These are phyloP conservation scores for Rhinella marina DNA, from an alignment of 2,797 vertebrate genomes.

Conservation along the genomic window DNA sequence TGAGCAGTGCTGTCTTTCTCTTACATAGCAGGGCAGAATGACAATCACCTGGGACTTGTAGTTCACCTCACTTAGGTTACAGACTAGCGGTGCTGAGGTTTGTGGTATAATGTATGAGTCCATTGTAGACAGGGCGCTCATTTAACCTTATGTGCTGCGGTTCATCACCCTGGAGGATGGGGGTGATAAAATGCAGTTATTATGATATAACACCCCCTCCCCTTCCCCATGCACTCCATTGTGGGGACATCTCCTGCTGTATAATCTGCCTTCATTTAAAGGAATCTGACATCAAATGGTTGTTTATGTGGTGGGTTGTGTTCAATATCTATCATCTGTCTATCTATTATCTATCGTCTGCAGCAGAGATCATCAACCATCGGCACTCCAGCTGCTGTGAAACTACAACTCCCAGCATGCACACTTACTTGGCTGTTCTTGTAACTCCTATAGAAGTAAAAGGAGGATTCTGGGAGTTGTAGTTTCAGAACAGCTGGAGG, in stretches of 20 bases:
- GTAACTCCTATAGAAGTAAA: no score
- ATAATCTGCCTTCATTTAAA: neutral
- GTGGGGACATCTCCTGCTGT: neutral
- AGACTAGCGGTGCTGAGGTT: neutral
- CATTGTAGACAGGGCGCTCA: neutral
- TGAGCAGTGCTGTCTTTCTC: no score
- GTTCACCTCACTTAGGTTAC: neutral
- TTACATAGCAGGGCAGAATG: neutral
- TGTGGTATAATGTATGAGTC: neutral
- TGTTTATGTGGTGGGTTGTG: neutral
- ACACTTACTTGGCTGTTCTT: no score
- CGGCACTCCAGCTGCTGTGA: no score
- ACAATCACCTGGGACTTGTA: neutral
- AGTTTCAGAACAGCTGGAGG: no score
- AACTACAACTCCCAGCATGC: no score
- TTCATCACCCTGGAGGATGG: neutral
- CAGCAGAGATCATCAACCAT: no score
- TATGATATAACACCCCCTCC: neutral
- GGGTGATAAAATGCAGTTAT: neutral
- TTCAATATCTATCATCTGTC: neutral
- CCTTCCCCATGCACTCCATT: neutral
- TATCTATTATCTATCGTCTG: neutral
- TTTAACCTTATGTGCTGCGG: neutral
- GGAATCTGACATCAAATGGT: slow-evolving; percentile 15
- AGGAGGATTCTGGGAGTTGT: no score